Evolutionary conservation across 2,888 invertebrate species (phyloP).

Genomic region (Nematopogon swammerdamellus): DNA sequence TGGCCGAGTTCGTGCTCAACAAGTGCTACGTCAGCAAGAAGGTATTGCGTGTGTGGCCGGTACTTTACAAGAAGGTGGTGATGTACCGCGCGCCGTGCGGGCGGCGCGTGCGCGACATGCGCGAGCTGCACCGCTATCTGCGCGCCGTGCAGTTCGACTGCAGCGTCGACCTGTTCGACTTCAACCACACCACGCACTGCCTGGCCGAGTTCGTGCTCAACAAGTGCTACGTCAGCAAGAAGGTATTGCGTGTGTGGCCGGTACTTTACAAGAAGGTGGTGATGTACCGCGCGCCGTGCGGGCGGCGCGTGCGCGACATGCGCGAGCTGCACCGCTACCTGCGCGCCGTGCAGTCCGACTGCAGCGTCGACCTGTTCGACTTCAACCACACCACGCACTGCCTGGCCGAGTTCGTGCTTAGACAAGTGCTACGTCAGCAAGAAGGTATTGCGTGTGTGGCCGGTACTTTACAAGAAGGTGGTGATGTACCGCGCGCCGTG

Average conservation of each 20-base stretch:
- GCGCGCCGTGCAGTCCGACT: slow-evolving; percentile 60
- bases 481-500: slow-evolving; percentile 79
- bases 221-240: slow-evolving; percentile 61
- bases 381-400: slow-evolving; percentile 79
- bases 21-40: slow-evolving; percentile 62
- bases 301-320: slow-evolving; percentile 70
- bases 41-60: too few species aligned
- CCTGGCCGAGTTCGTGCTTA: slow-evolving; percentile 77
- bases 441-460: too few species aligned
- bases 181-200: slow-evolving; percentile 75
- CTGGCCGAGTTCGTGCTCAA: slow-evolving; percentile 79
- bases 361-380: slow-evolving; percentile 90
- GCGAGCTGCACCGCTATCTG: slow-evolving; percentile 76
- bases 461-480: too few species aligned
- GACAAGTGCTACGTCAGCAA: slow-evolving; percentile 62
- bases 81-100: slow-evolving; percentile 84
- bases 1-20: slow-evolving; percentile 78
- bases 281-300: slow-evolving; percentile 80
- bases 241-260: too few species aligned
- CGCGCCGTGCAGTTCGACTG: slow-evolving; percentile 65
- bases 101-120: slow-evolving; percentile 66
- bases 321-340: slow-evolving; percentile 77
- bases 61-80: too few species aligned
- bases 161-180: slow-evolving; percentile 90
- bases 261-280: too few species aligned